Evolutionary conservation across 2,888 invertebrate species (phyloP), one percentile per base, ranked within the genome.

Genomic region (Cheilosia scutellata): DNA sequence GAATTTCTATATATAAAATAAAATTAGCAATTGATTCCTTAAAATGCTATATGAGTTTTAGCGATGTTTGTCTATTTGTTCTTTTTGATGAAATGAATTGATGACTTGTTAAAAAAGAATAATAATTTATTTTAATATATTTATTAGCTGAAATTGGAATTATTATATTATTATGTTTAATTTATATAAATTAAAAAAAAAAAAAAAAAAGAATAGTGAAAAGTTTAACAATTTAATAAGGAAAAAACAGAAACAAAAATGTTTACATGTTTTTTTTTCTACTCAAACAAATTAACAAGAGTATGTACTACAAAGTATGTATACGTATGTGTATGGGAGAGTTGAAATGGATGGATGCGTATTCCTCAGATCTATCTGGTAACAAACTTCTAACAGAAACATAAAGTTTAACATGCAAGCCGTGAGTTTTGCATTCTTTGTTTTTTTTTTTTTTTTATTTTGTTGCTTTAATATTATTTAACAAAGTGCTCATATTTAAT

Each of bases 81-180:
- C 37, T 49, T 51, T 44, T 55, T 49, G 66, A 83, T 70, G 60
- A 79, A 71, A 70, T 51, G 57, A 70, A 72, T 37, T 60, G 20
- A 11, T 51, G 33, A 58, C 20, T 37, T 57, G 49, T 71, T 75
- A 44, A 25, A 57, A 63, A 68, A 83, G 33, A 68, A 75, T 68
- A 78, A 63, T 72, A 70, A 49, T 77, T 55, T 68, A 74, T 65
- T 60, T 37, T 49, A 51, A 51, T 75, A 53, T 63, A 62, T 84
- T 84, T 70, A 76, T 84, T 76, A 75, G 55, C 65, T 63, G 51
- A 79, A 75, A 74, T 75, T 80, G 79, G 84, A 80, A 80, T 75
- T 80, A 53, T 47, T 7, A n/a, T n/a, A n/a, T n/a, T 42, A n/a
- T 42, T 79, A 63, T 60, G 53, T 84, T 84, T 75, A 75, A 76